phyloP scores from a whole-genome alignment of 2,888 invertebrate species.

The Agonopterix arenella region DNA sequence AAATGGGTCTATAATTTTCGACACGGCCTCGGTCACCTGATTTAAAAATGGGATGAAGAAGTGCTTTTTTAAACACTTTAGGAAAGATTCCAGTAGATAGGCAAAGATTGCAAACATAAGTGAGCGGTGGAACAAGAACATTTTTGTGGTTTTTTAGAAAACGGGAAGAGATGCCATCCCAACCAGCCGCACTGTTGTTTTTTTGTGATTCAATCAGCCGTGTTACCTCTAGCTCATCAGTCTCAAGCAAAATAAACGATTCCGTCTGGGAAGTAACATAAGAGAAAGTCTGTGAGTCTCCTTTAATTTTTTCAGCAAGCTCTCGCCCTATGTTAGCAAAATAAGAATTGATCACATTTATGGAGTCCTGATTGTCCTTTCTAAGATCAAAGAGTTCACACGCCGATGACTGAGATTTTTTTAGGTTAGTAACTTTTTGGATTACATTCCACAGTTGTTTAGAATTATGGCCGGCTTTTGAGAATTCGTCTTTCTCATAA shows the following conservation, averaged over 20 bases:
- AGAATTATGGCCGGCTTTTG: neutral
- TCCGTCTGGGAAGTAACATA: neutral
- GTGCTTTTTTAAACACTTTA: slow-evolving; percentile 1
- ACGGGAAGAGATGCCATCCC: neutral
- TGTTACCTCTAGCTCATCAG: neutral
- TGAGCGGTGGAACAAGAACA: neutral
- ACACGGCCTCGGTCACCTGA: slow-evolving; percentile 1
- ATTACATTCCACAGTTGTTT: neutral
- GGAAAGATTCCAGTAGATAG: slow-evolving; percentile 1
- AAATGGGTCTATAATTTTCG: slow-evolving; percentile 5
- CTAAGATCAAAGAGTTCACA: neutral
- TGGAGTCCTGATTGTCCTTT: neutral
- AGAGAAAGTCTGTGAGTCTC: neutral
- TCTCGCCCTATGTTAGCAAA: neutral
- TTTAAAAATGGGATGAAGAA: slow-evolving; percentile 4
- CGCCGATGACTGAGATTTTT: neutral
- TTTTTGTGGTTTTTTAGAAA: neutral
- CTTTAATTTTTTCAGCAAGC: neutral
- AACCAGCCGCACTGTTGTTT: neutral
- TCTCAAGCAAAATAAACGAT: neutral
- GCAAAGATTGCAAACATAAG: neutral
- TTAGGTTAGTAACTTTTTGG: neutral
- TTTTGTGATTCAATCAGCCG: neutral
- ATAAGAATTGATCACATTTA: neutral
- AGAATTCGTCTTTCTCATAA: neutral